Base-by-base conservation (phyloP, 1,140 invertebrate species). In the Ericerus pela region DNA sequence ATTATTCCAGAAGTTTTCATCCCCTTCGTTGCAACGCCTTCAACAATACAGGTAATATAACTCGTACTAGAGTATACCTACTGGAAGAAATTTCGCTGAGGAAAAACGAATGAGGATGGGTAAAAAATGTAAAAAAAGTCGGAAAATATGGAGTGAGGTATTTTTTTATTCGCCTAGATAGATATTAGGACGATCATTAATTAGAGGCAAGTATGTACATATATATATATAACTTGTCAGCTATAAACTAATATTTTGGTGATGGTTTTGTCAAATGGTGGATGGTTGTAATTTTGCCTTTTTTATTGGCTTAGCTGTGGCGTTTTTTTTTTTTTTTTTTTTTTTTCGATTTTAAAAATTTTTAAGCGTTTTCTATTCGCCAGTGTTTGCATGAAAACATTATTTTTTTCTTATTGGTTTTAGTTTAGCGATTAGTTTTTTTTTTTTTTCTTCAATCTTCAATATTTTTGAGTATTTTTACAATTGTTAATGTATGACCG, bases 1-100 rank as follows among this genome's bases (percentile, higher is more conserved):
- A 47, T 47, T 47, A 47, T 47, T 47, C 41, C 41, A 47, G 41
- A 47, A 24, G 41, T 47, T 47, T 47, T 47, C 41, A 20, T 24
- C 41, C 41, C 41, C 41, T 47, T 47, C 41, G 41, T 47, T 47
- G 41, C 41, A 41, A 47, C 41, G 41, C 26, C 41, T 47, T 47
- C 41, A 47, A 24, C 41, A 22, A 47, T 47, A 47, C 41, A 47
- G 41, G 41, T 47, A 47, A 47, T 47, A 10, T n/a, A 47, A 24
- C 41, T 24, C 26, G 41, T 47, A 24, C 20, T 38, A 6, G n/a
- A 41, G 14, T 41, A 41, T 41, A 16, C 5, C 20, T 41, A 16
- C 4, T 41, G 6, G 14, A 41, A 14, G 37, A 8, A 41, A 5
- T 18, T 41, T 6, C 37, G 37, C n/a, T n/a, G n/a, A n/a, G n/a